Conservation (phyloP, 1,140 invertebrate species). For the Drosophila aff. region DNA sequence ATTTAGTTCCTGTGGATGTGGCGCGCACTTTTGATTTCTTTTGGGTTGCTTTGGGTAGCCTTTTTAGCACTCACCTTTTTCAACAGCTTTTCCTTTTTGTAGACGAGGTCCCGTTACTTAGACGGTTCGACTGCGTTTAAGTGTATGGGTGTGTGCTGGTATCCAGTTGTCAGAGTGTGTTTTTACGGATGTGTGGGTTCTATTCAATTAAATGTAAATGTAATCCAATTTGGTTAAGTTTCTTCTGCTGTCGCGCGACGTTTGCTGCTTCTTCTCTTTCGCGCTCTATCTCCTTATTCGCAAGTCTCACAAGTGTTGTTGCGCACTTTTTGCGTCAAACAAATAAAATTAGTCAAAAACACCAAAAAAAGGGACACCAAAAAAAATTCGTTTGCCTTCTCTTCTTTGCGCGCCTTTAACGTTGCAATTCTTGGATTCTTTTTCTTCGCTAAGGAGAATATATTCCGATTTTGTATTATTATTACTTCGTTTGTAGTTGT, state of each 20-base stretch:
- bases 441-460: neutral
- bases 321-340: conserved; percentile 43
- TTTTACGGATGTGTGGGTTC: conserved; percentile 6
- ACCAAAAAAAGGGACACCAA: conserved; percentile 53
- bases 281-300: conserved; percentile 19
- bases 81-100: conserved; percentile 11
- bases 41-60: neutral
- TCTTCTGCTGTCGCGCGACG: conserved; percentile 19
- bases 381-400: conserved; percentile 38
- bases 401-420: conserved; percentile 16
- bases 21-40: conserved; percentile 10
- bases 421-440: conserved; percentile 2
- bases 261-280: conserved; percentile 19
- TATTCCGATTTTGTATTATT: neutral
- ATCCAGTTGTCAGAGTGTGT: conserved; percentile 9
- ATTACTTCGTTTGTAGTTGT: neutral
- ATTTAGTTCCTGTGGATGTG: neutral
- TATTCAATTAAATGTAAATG: conserved; percentile 44
- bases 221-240: conserved; percentile 58
- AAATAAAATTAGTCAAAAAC: conserved; percentile 26
- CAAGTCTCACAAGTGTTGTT: conserved; percentile 53
- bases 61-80: conserved; percentile 2
- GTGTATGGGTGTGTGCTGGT: conserved; percentile 2
- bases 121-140: conserved; percentile 6
- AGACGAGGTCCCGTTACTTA: conserved; percentile 7